Evolutionary conservation across 2,797 vertebrate genomes (phyloP).

Genomic region (Coluber constrictor): DNA sequence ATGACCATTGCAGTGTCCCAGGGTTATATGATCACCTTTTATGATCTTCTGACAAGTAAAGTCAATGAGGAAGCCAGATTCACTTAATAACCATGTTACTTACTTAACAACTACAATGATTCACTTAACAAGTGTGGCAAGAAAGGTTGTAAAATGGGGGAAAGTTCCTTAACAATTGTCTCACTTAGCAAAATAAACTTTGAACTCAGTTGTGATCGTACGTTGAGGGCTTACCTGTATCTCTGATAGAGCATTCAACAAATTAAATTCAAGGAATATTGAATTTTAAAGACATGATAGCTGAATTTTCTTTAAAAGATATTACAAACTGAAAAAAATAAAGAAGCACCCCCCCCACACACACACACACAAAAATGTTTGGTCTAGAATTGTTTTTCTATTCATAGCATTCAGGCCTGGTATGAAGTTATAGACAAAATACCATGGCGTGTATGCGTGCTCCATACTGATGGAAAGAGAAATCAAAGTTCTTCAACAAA

Average conservation of each 20-base stretch:
- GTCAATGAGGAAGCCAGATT: neutral
- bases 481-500: neutral
- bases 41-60: neutral
- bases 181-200: neutral
- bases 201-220: neutral
- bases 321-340: neutral
- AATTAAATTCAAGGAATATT: neutral
- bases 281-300: neutral
- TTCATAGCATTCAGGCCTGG: neutral
- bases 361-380: neutral
- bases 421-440: neutral
- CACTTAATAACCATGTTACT: neutral
- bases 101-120: neutral
- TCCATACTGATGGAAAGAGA: neutral
- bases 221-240: neutral
- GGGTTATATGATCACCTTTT: too few species aligned
- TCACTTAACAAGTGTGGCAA: neutral
- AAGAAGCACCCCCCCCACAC: neutral
- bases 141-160: neutral
- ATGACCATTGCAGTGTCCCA: too few species aligned
- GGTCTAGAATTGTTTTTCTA: neutral
- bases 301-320: neutral
- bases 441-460: too few species aligned
- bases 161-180: neutral
- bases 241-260: neutral